Conservation (phyloP, 2,797 vertebrate species). For the Bradypodion ventrale region DNA sequence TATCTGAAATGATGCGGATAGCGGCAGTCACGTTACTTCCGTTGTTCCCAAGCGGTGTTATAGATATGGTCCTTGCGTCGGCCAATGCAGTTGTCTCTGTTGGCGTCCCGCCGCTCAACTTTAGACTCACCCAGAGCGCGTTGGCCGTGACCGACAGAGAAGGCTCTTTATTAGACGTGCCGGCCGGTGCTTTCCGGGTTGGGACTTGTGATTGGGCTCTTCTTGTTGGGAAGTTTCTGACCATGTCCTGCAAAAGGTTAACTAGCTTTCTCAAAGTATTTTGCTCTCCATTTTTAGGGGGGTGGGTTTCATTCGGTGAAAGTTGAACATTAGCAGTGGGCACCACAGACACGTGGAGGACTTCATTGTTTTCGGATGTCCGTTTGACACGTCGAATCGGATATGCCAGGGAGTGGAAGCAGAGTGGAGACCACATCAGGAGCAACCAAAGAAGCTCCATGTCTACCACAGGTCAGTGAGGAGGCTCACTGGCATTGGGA, state of each 20-base stretch:
- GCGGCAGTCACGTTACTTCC: conserved; percentile 42
- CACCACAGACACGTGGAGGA: too few species aligned
- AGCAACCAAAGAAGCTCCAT: too few species aligned
- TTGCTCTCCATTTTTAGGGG: too few species aligned
- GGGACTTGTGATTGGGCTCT: accelerated
- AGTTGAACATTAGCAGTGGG: too few species aligned
- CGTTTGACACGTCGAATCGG: too few species aligned
- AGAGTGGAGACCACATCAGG: too few species aligned
- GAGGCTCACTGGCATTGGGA: too few species aligned
- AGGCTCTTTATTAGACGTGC: background rate
- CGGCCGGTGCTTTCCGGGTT: accelerated
- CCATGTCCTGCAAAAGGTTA: conserved; percentile 42
- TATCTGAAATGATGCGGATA: conserved; percentile 25
- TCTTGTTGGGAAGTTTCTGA: conserved; percentile 21
- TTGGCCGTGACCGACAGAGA: background rate
- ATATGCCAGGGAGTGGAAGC: too few species aligned
- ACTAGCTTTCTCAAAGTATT: conserved; percentile 54
- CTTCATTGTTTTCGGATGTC: too few species aligned
- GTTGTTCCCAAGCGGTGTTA: background rate
- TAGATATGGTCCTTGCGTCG: background rate
- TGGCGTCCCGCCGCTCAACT: background rate
- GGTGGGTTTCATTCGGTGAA: too few species aligned
- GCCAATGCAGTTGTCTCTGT: accelerated
- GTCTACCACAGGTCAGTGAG: too few species aligned
- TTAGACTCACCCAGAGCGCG: background rate